Base-by-base conservation (phyloP, 2,113 vertebrate genomes). In the Rhipidura dahli region DNA sequence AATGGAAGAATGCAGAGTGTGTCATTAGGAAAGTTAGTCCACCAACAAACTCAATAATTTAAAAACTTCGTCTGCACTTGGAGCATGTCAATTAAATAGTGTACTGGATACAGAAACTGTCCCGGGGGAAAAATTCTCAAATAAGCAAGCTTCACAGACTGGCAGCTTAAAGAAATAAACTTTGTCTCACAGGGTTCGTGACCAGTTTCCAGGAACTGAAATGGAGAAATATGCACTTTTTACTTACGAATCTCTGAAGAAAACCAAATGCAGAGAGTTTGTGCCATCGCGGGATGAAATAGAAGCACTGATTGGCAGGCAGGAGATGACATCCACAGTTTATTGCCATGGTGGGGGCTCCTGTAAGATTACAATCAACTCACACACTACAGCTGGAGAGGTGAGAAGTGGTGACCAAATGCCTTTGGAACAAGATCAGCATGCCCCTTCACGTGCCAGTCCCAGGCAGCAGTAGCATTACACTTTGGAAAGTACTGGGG, bases 301-400 rank as follows among this genome's bases (percentile, higher is more conserved):
- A 75, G 98, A 98, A 70, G 98, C 98, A 23, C 98, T 99, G 76
- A 98, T 99, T 73, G 90, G 97, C 45, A 98, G 98, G 50, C 99
- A 99, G 97, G 99, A 99, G 73, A 99, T 99, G 99, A 99, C 98
- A 40, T 98, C 99, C 90, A 99, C 98, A 0, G 99, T 99, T 13
- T 98, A 99, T 69, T 99, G 99, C 95, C 99, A 99, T 2, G 99
- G 99, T 8, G 99, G 99, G 7, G 99, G 99, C 23, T 99, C 99
- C 91, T 99, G 99, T 97, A 99, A 99, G 97, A 99, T 99, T 96
- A 99, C 98, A 61, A 98, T 99, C 97, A 99, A 98, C 97, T 99
- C 99, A 0, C 99, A 99, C 97, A 99, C 99, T 35, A 99, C 99
- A 1, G 99, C 99, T 3, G 99, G 99, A 91, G 99, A 99, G 99